These are phyloP conservation scores for Eilema caniola DNA, from an alignment of 2,888 invertebrate species.

Conservation along the genomic window DNA sequence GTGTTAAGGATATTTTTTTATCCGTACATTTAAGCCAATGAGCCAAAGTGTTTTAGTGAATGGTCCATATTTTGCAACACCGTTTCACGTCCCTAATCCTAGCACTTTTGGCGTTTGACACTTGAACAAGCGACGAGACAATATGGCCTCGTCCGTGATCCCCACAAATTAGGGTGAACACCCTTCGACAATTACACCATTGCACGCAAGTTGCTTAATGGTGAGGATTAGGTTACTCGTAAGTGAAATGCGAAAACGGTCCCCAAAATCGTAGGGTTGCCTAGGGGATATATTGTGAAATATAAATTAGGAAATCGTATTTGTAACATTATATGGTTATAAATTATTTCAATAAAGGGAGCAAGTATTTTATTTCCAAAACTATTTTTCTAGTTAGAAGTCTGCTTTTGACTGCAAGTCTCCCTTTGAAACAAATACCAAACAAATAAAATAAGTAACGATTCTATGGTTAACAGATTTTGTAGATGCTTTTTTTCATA, in stretches of 20 bases:
- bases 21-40: conserved; percentile 35
- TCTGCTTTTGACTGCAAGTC: not conserved
- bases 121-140: conserved; percentile 66
- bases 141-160: conserved; percentile 66
- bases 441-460: too few species aligned
- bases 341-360: conserved; percentile 18
- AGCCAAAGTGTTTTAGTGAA: conserved; percentile 40
- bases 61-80: conserved; percentile 40
- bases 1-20: conserved; percentile 17
- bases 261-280: conserved; percentile 59
- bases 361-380: conserved; percentile 20
- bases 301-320: conserved; percentile 39
- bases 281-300: conserved; percentile 34
- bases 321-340: conserved; percentile 29
- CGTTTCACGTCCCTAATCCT: conserved; percentile 46
- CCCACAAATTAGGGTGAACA: conserved; percentile 78
- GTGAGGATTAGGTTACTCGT: conserved; percentile 77
- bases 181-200: conserved; percentile 79
- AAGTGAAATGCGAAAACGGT: conserved; percentile 74
- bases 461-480: too few species aligned
- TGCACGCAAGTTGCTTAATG: conserved; percentile 76
- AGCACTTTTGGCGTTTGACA: conserved; percentile 71
- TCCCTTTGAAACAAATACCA: not conserved
- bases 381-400: not conserved
- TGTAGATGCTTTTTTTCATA: too few species aligned